phyloP scores from a whole-genome alignment of 2,888 invertebrate species.

The Fragum whitleyi region DNA sequence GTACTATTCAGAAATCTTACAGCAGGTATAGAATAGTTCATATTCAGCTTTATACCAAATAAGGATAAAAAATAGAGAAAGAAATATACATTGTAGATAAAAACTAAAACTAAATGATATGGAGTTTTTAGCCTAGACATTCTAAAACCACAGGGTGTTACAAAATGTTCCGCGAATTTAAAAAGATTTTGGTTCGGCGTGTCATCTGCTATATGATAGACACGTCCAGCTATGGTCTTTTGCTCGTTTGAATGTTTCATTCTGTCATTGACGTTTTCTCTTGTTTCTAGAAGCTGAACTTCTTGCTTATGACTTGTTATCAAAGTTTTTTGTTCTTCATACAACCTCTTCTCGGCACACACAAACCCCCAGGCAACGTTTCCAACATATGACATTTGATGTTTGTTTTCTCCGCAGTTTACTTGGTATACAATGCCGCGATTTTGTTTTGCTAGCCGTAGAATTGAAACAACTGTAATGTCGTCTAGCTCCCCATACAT shows the following conservation, averaged over 20 bases:
- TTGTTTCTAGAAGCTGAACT: too few species aligned
- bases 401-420: conserved; percentile 86
- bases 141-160: conserved; percentile 30
- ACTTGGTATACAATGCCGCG: conserved; percentile 86
- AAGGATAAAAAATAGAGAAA: conserved; percentile 22
- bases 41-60: conserved; percentile 40
- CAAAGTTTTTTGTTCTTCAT: not conserved
- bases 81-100: conserved; percentile 18
- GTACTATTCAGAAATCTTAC: conserved; percentile 16
- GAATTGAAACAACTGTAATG: conserved; percentile 86
- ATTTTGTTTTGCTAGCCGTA: conserved; percentile 86
- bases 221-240: not conserved
- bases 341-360: conserved; percentile 86
- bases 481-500: conserved; percentile 89
- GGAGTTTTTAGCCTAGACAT: conserved; percentile 21
- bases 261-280: too few species aligned
- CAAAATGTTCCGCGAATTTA: conserved; percentile 35
- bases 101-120: not conserved
- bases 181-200: conserved; percentile 29
- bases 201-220: conserved; percentile 37
- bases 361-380: conserved; percentile 89
- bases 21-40: not conserved
- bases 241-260: too few species aligned
- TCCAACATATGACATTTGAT: conserved; percentile 85
- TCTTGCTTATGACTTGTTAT: too few species aligned